Evolutionary conservation across 2,797 vertebrate species (phyloP).

Genomic region (Oreochromis mossambicus): DNA sequence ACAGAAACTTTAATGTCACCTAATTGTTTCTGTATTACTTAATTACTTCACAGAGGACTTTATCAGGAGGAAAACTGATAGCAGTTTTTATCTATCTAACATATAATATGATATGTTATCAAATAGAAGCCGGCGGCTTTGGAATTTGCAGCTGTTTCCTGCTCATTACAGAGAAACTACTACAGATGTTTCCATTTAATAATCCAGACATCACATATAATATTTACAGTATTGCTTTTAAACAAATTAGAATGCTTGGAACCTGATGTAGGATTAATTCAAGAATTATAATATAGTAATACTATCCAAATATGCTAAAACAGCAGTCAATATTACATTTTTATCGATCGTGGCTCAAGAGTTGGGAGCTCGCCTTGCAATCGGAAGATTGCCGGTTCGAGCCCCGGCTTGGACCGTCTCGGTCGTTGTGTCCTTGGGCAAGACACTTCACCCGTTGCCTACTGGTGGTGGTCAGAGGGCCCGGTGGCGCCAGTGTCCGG

Average conservation of each 20-base stretch:
- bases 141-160: background rate
- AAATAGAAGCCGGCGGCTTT: background rate
- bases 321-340: background rate
- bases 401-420: too few relatives aligned
- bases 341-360: too few relatives aligned
- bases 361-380: too few relatives aligned
- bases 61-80: background rate
- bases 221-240: background rate
- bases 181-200: background rate
- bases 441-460: too few relatives aligned
- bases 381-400: too few relatives aligned
- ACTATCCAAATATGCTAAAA: background rate
- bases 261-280: background rate
- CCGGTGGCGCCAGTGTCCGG: too few relatives aligned
- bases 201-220: background rate
- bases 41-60: background rate
- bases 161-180: background rate
- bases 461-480: too few relatives aligned
- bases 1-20: background rate
- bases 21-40: background rate
- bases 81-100: background rate
- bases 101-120: background rate
- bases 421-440: too few relatives aligned
- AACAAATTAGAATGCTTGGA: rapidly evolving
- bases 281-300: background rate